phyloP scores from a whole-genome alignment of 2,888 invertebrate genomes.

The Eupithecia subfuscata region DNA sequence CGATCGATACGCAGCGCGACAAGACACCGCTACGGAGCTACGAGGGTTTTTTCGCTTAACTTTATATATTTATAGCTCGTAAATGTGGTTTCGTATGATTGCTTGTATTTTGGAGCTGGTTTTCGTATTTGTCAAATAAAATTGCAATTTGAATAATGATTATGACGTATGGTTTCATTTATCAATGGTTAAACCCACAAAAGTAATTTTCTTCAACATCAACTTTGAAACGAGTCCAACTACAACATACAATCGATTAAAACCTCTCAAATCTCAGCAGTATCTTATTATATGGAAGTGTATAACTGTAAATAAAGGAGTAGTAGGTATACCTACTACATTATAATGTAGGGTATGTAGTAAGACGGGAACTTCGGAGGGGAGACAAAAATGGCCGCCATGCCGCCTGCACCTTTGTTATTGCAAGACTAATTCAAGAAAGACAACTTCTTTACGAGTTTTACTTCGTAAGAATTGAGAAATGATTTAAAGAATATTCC shows the following conservation, averaged over 20 bases:
- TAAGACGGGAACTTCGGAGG: slow-evolving; percentile 54
- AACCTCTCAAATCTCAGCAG: slow-evolving; percentile 16
- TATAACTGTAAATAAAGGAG: slow-evolving; percentile 41
- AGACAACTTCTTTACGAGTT: slow-evolving; percentile 4
- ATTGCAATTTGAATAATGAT: not conserved
- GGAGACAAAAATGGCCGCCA: slow-evolving; percentile 79
- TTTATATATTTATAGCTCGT: slow-evolving; percentile 46
- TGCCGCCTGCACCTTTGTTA: slow-evolving; percentile 56
- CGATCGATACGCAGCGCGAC: slow-evolving; percentile 81
- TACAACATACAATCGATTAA: not conserved
- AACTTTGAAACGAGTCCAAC: not conserved
- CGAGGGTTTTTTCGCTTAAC: slow-evolving; percentile 64
- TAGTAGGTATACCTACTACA: slow-evolving; percentile 25
- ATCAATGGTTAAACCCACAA: not conserved
- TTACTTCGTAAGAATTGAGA: not conserved
- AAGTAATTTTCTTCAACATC: too few species aligned
- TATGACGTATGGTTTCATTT: not conserved
- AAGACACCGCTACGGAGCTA: slow-evolving; percentile 69
- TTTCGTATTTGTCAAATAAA: not conserved
- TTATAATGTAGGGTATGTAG: slow-evolving; percentile 28
- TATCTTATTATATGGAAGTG: slow-evolving; percentile 39
- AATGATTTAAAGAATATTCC: not conserved
- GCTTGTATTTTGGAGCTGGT: slow-evolving; percentile 16
- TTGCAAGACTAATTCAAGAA: slow-evolving; percentile 31
- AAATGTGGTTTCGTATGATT: slow-evolving; percentile 35